A percentile compares a stretch with the other conserved stretches of the same genome.
Evolutionary conservation across 2,888 invertebrate genomes (phyloP).

Genomic region (Xestobium rufovillosum): DNA sequence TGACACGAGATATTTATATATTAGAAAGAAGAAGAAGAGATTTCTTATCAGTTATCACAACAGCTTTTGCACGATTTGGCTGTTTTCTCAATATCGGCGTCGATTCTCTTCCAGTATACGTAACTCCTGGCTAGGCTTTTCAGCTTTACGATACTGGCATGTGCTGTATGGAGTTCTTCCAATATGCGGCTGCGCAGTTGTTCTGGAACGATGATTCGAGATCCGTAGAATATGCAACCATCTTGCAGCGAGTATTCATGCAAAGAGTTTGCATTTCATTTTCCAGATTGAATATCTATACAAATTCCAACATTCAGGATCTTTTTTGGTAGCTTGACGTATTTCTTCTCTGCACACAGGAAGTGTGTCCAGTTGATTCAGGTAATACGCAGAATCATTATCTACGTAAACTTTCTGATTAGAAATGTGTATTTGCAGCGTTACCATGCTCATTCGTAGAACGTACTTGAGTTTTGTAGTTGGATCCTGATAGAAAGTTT

Average conservation of each 20-base stretch:
- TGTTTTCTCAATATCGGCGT: constrained; percentile 21
- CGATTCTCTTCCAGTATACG: constrained; percentile 22
- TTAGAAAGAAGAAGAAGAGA: too few relatives aligned
- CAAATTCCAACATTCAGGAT: constrained; percentile 11
- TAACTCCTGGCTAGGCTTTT: constrained; percentile 21
- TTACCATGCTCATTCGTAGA: constrained; percentile 2
- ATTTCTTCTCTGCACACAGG: constrained; percentile 9
- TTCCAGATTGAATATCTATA: constrained; percentile 14
- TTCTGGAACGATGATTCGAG: neutral
- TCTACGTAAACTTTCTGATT: too few relatives aligned
- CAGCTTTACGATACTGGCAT: constrained; percentile 24
- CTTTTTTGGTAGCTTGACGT: constrained; percentile 9
- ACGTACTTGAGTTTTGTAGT: constrained; percentile 22
- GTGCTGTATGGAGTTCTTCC: constrained; percentile 16
- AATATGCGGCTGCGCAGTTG: constrained; percentile 13
- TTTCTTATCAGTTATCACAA: too few relatives aligned
- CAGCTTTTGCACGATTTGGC: neutral
- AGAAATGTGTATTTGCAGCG: too few relatives aligned
- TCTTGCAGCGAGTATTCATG: constrained; percentile 19
- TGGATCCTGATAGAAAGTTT: constrained; percentile 24
- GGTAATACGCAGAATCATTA: constrained; percentile 11
- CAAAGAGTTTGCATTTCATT: constrained; percentile 5
- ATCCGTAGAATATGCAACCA: constrained; percentile 16
- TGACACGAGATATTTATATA: too few relatives aligned
- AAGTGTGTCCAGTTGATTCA: constrained; percentile 20